Conservation (phyloP, 2,113 vertebrate genomes). For the Pipa parva region DNA sequence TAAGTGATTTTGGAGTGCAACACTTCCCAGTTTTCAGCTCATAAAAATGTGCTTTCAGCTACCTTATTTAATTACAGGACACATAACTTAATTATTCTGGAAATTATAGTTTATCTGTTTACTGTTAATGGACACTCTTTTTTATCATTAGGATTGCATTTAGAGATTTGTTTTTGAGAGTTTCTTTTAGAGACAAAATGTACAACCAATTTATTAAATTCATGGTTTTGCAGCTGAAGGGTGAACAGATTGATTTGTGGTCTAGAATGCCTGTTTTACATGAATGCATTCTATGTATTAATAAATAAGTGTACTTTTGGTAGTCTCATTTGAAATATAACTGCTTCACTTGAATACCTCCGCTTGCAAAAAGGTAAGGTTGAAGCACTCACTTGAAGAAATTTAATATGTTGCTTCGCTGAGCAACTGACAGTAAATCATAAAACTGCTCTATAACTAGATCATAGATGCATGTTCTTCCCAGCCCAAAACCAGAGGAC, state of each 20-base stretch:
- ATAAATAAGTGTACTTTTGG: constrained; percentile 1
- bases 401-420: constrained; percentile 2
- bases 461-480: neutral
- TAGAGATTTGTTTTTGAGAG: neutral
- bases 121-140: too few relatives aligned
- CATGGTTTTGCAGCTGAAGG: neutral
- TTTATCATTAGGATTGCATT: too few relatives aligned
- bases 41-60: too few relatives aligned
- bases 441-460: neutral
- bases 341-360: neutral
- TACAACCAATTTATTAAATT: neutral
- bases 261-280: neutral
- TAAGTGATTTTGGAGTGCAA: too few relatives aligned
- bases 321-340: neutral
- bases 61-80: too few relatives aligned
- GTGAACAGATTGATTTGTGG: neutral
- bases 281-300: neutral
- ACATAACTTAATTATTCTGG: too few relatives aligned
- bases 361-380: neutral
- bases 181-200: too few relatives aligned
- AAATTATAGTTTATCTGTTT: too few relatives aligned
- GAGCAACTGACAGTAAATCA: neutral
- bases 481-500: neutral
- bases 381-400: neutral
- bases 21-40: too few relatives aligned